These are phyloP conservation scores for Leptocoma aspasia DNA, from an alignment of 2,113 vertebrate genomes.

Conservation along the genomic window DNA sequence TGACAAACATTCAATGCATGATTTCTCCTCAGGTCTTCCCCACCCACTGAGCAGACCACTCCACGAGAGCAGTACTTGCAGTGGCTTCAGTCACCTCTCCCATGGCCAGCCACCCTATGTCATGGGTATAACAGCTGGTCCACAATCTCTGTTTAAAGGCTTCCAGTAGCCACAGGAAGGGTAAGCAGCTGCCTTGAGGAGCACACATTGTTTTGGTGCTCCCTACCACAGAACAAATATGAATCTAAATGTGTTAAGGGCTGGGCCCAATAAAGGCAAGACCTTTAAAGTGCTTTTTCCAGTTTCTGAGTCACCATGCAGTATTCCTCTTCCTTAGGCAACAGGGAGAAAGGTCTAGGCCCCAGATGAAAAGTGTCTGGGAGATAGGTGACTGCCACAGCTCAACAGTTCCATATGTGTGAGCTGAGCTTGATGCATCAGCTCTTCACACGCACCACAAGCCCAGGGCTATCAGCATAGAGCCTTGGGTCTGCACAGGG, in stretches of 20 bases:
- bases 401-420: background rate
- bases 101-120: background rate
- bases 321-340: background rate
- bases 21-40: background rate
- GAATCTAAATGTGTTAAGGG: background rate
- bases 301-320: background rate
- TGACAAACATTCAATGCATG: background rate
- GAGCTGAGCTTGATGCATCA: background rate
- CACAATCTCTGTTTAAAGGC: background rate
- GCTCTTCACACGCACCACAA: background rate
- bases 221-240: background rate
- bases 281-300: background rate
- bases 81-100: background rate
- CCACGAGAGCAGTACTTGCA: background rate
- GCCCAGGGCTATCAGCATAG: background rate
- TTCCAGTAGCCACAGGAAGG: background rate
- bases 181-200: background rate
- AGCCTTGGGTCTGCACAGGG: background rate
- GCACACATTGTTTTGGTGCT: background rate
- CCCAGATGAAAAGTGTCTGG: background rate
- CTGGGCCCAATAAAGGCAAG: background rate
- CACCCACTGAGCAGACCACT: background rate
- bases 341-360: background rate
- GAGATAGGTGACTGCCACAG: rapidly evolving
- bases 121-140: background rate